Base-by-base conservation (phyloP, 2,797 vertebrate species). In the Nyctibius grandis region DNA sequence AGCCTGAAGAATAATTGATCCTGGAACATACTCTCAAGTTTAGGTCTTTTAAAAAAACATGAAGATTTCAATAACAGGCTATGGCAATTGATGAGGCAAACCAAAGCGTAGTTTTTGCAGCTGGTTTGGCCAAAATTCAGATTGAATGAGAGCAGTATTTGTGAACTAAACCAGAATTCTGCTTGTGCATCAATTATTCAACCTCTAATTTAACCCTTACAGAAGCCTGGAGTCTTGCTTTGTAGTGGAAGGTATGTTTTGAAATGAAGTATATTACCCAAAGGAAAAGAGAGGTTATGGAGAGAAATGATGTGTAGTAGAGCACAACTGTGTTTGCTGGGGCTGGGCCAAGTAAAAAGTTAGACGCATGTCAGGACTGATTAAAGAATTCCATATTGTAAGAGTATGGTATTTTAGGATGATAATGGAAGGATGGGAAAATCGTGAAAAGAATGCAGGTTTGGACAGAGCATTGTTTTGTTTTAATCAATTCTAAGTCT, bases 401-500 rank as follows among this genome's bases (percentile, higher is more conserved):
- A 91, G 69, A 97, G 68, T 91, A 57, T 38, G 84, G 93, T 88
- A 67, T 96, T 98, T 97, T 95, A 87, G 94, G 76, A 81, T 92
- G 77, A 91, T 93, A 96, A 83, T 81, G 90, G 90, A 97, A 96
- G 89, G 93, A 97, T 95, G 88, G 91, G 92, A 94, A 97, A 94
- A 82, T 85, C 15, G 65, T 93, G 45, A 95, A 93, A 91, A 97
- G 89, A 97, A 96, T 63, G 47, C 67, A 94, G 68, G 65, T 96
- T 96, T 97, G 77, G 61, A 95, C 74, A 97, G 64, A 95, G 9
- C 40, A 64, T 91, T 97, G 67, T 95, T 97, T 97, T 97, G 69
- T 95, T 95, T 97, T 94, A 97, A 96, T 97, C 36, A 93, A 29
- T 88, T 97, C 5, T 91, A 96, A 94, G 45, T 85, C 78, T 83